Percentiles rank a stretch among this genome's conserved stretches.
phyloP scores from a whole-genome alignment of 2,797 vertebrate genomes.

The Molossus molossus region DNA sequence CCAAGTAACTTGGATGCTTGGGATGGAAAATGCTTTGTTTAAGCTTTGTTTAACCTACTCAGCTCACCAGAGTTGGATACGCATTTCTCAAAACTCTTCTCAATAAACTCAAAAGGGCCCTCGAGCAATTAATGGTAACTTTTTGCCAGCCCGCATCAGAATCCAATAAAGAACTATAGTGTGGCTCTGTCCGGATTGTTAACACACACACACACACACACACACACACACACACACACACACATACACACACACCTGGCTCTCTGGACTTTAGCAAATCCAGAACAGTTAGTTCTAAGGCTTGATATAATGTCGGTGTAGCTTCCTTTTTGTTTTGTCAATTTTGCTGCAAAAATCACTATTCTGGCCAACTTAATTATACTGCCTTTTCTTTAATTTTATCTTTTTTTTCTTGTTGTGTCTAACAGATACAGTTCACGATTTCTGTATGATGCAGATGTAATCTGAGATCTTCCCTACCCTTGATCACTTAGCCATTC shows the following conservation, averaged over 20 bases:
- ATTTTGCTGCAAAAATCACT: background rate
- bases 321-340: conserved; percentile 17
- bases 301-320: background rate
- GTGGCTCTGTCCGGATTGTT: conserved; percentile 52
- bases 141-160: conserved; percentile 68
- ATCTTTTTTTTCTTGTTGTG: background rate
- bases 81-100: conserved; percentile 81
- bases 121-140: conserved; percentile 78
- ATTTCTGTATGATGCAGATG: background rate
- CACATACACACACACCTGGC: background rate
- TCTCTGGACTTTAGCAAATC: background rate
- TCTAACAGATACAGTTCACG: background rate
- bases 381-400: background rate
- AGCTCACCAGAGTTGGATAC: conserved; percentile 79
- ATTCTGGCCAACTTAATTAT: background rate
- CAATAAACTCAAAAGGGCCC: conserved; percentile 79
- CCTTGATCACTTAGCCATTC: background rate
- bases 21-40: conserved; percentile 81
- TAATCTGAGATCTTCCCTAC: background rate
- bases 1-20: conserved; percentile 76
- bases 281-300: background rate
- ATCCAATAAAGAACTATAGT: conserved; percentile 58
- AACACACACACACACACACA: too few species aligned
- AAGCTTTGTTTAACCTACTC: conserved; percentile 86
- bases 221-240: too few species aligned